A percentile compares a stretch with the other conserved stretches of the same genome.
Evolutionary conservation across 2,113 vertebrate species (phyloP).

Genomic region (Stercorarius parasiticus): DNA sequence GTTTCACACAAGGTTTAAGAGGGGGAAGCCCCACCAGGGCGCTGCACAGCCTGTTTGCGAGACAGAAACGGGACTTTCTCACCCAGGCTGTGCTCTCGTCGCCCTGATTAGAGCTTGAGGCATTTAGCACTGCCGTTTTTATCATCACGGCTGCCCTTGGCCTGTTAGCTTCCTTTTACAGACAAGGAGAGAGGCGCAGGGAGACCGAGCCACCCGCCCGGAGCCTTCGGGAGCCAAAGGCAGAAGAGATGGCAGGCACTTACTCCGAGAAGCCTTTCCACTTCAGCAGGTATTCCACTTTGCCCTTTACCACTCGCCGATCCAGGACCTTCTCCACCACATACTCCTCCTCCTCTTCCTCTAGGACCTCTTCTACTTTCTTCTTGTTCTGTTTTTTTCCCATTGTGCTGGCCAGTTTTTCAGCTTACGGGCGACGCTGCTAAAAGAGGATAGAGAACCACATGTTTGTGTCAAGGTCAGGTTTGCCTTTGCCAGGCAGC

Average conservation of each 20-base stretch:
- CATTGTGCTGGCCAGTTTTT: slow-evolving; percentile 84
- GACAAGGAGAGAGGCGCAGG: neutral
- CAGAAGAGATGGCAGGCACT: slow-evolving; percentile 32
- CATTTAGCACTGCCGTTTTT: rapidly evolving
- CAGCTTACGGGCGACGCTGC: slow-evolving; percentile 73
- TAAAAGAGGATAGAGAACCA: neutral
- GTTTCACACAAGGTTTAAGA: neutral
- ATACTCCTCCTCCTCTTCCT: slow-evolving; percentile 95
- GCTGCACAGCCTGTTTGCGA: neutral
- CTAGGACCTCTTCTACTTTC: slow-evolving; percentile 92
- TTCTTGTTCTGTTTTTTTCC: slow-evolving; percentile 96
- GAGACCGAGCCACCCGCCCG: neutral
- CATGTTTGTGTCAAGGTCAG: neutral
- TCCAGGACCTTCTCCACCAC: slow-evolving; percentile 97
- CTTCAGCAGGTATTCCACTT: slow-evolving; percentile 95
- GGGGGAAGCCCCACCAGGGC: neutral
- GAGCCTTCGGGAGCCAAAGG: neutral
- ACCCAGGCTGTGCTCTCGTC: rapidly evolving
- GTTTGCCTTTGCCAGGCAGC: neutral
- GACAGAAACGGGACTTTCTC: neutral
- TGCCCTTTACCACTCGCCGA: slow-evolving; percentile 92
- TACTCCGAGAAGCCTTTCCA: slow-evolving; percentile 98
- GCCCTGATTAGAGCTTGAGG: neutral
- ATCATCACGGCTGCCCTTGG: neutral
- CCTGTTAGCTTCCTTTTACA: neutral